phyloP scores from a whole-genome alignment of 2,113 vertebrate genomes.

The Mohoua ochrocephala region DNA sequence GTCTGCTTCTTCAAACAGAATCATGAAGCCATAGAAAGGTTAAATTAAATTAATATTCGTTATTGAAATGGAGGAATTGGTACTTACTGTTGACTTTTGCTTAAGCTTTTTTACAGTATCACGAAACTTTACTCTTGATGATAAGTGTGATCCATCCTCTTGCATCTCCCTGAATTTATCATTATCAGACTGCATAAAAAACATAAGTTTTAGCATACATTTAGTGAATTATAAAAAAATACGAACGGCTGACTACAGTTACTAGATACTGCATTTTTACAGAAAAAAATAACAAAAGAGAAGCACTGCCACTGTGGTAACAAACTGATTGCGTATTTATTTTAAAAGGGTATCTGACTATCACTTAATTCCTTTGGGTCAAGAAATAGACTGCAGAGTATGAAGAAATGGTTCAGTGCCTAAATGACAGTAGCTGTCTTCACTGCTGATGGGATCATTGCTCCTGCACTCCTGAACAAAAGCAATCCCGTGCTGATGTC shows the following conservation, averaged over 20 bases:
- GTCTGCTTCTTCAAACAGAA: not conserved
- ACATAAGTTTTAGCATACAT: not conserved
- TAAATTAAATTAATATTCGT: not conserved
- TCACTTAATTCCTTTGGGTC: not conserved
- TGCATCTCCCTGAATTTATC: not conserved
- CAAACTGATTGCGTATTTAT: not conserved
- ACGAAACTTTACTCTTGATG: slow-evolving; percentile 64
- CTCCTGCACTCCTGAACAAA: not conserved
- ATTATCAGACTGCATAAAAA: slow-evolving; percentile 50
- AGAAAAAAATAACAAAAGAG: not conserved
- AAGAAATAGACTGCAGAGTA: not conserved
- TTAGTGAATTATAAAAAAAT: not conserved
- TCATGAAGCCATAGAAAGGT: not conserved
- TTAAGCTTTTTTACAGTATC: slow-evolving; percentile 62
- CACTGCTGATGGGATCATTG: not conserved
- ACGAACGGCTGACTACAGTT: not conserved
- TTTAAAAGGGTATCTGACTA: not conserved
- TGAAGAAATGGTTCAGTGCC: not conserved
- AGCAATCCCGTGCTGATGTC: not conserved
- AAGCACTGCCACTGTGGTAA: not conserved
- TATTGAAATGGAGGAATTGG: not conserved
- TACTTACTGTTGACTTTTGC: slow-evolving; percentile 68
- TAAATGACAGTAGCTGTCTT: not conserved
- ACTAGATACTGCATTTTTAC: not conserved
- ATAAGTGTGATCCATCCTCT: slow-evolving; percentile 15